Percentiles rank a stretch among this genome's conserved stretches.
phyloP scores from a whole-genome alignment of 2,797 vertebrate genomes.

The Oreortyx pictus region DNA sequence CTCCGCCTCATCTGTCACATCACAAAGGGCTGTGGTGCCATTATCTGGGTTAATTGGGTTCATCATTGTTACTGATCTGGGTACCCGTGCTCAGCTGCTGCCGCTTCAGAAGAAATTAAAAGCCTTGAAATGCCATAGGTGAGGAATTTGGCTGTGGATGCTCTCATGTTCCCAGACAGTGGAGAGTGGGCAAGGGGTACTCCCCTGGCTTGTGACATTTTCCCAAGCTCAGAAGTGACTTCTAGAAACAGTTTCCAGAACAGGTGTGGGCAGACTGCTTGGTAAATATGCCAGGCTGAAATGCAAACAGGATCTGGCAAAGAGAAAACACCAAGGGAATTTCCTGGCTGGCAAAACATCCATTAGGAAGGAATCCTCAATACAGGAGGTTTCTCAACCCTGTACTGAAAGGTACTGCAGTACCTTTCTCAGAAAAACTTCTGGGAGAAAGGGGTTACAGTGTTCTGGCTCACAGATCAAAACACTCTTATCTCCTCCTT shows the following conservation, averaged over 20 bases:
- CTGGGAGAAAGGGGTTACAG: neutral
- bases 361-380: neutral
- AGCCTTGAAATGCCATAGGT: neutral
- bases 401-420: too few species aligned
- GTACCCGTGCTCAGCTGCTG: constrained; percentile 23
- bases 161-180: neutral
- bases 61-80: constrained; percentile 39
- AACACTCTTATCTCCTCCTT: neutral
- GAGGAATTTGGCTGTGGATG: neutral
- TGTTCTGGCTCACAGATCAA: neutral
- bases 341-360: neutral
- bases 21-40: constrained; percentile 30
- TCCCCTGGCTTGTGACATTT: neutral
- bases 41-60: constrained; percentile 75
- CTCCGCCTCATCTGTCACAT: constrained; percentile 22
- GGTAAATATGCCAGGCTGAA: neutral
- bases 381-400: neutral
- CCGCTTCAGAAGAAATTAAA: too few species aligned
- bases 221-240: neutral
- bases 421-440: neutral
- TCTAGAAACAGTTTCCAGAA: neutral
- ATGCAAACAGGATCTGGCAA: neutral
- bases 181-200: neutral
- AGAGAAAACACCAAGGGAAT: neutral
- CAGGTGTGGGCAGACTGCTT: neutral